Base-by-base conservation (phyloP, 2,797 vertebrate species). In the Aplochiton taeniatus region DNA sequence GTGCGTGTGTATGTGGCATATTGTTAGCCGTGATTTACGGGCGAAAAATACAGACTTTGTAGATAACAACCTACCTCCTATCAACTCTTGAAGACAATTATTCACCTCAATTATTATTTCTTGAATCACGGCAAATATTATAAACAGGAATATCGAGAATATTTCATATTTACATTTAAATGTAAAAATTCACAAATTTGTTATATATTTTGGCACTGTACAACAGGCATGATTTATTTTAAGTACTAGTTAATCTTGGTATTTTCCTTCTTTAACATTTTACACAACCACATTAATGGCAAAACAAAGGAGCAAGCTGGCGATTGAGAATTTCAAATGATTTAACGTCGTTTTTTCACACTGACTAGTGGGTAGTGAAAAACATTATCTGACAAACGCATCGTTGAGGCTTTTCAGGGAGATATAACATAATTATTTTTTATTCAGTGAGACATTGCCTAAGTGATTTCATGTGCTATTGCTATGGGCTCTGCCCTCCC, bases 391-490 rank as follows among this genome's bases (percentile, higher is more conserved):
- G 53, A 9, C 59, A 52, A 55, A 66, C 55, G 53, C 55, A 43
- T 72, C 11, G 20, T 14, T 12, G 17, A 55, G 66, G 58, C 58
- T 68, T 72, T 58, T 58, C 61, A 70, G 57, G 62, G 60, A 72
- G 49, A 64, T 63, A 73, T 69, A 69, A 74, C 48, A 48, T 83
- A 83, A 81, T 83, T 73, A 81, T 76, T 78, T 82, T 80, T 84
- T 80, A 83, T 83, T 83, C 75, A n/a, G 44, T 63, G 66, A 84
- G 73, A 85, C 78, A 72, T 73, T 61, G 70, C 71, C 69, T 81
- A 85, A 88, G 83, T 84, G 78, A 86, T 84, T 85, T 78, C 78
- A 79, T 87, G 81, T 86, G 83, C 74, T 84, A 83, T 89, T 83
- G 82, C 78, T 68, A 79, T 75, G 77, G 64, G 72, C 74, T 76